Evolutionary conservation across 2,113 vertebrate genomes (phyloP).

Genomic region (Theristicus caerulescens): DNA sequence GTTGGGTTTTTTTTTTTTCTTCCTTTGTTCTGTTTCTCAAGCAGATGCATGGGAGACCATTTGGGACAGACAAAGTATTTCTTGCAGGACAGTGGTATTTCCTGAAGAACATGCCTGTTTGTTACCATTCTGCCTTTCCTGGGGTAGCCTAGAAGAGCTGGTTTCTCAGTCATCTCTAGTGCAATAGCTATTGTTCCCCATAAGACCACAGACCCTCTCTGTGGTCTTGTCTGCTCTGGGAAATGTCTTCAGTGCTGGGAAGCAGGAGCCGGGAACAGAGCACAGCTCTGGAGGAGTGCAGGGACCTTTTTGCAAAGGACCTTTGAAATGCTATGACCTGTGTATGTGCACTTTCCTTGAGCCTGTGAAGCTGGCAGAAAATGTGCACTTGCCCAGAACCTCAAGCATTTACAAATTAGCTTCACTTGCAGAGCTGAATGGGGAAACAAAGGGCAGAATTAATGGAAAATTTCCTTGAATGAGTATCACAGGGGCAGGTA

Average conservation of each 20-base stretch:
- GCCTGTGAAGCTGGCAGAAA: background rate
- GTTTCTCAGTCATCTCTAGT: background rate
- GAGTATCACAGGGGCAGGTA: background rate
- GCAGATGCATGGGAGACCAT: too few relatives aligned
- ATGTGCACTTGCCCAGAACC: background rate
- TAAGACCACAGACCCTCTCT: background rate
- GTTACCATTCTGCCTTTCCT: background rate
- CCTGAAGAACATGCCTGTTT: background rate
- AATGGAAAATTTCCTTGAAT: background rate
- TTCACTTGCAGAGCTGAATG: background rate
- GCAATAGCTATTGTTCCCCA: background rate
- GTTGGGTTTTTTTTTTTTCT: too few relatives aligned
- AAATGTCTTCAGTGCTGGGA: background rate
- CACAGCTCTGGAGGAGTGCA: background rate
- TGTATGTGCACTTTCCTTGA: rapidly evolving
- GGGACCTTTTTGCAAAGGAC: background rate
- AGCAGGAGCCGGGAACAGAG: background rate
- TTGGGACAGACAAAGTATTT: background rate
- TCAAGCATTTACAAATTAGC: background rate
- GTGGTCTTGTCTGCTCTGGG: background rate
- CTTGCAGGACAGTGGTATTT: background rate
- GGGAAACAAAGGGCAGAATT: background rate
- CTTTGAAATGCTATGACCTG: background rate
- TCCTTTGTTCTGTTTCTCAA: background rate
- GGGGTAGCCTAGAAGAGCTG: background rate